Base-by-base conservation (phyloP, 2,888 invertebrate genomes). In the Cephus pygmeus region DNA sequence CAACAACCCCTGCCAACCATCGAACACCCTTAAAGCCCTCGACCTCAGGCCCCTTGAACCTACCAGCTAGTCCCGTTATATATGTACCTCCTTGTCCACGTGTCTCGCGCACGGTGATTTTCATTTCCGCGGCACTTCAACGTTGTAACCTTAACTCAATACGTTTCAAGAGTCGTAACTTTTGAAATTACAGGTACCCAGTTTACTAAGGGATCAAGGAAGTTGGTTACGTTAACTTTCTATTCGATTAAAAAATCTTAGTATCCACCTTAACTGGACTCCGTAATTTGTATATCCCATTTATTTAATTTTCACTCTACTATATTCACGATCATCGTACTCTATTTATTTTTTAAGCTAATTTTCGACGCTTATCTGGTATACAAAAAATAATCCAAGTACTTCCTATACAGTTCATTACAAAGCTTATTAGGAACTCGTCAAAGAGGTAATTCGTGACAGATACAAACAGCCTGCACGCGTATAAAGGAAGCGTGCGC, bases 61-160 rank as follows among this genome's bases (percentile, higher is more conserved):
- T 75, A 78, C 76, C 77, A 73, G 34, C 71, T 77, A 71, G 31
- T 68, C 40, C 31, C 75, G 31, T 36, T 73, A 71, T 73, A 35
- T 69, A 73, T 83, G 79, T 80, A 84, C 82, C 84, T 83, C 82
- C 83, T 86, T 87, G 88, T 90, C 91, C 90, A 91, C 91, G 90
- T 90, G 91, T 90, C 88, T 88, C 87, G 87, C 85, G 85, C 85
- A 88, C 88, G 88, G 88, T 89, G 90, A 91, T 91, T 91, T 91
- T 91, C 90, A 90, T 90, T 90, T 91, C 91, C 90, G 89, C 88
- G 90, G 85, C 85, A 87, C 87, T 85, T 86, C 87, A 86, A 76
- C 83, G 82, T 34, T 68, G 11, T 15, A 34, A 12, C 30, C 12
- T 34, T 30, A 71, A 31, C 36, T 75, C 36, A 40, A 33, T 75